Conservation (phyloP, 2,113 vertebrate species). For the Urocolius indicus region DNA sequence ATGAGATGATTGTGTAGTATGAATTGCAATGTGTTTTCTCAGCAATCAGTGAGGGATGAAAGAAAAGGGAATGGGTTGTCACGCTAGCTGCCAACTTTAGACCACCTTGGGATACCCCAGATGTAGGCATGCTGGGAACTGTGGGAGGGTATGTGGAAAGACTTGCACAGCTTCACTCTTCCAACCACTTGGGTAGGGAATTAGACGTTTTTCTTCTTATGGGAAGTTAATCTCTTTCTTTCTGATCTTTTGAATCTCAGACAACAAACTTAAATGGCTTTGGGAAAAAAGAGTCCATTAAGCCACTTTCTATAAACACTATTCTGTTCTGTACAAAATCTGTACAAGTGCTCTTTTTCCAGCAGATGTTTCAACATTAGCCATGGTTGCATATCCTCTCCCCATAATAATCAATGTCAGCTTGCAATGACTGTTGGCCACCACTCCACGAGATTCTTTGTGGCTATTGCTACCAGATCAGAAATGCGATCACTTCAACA, state of each 20-base stretch:
- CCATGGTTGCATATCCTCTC: neutral
- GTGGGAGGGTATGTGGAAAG: accelerated
- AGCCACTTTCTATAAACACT: neutral
- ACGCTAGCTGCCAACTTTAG: neutral
- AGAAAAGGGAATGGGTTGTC: neutral
- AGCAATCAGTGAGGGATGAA: neutral
- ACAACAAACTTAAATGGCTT: neutral
- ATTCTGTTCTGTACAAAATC: neutral
- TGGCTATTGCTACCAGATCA: neutral
- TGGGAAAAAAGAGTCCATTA: neutral
- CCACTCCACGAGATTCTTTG: neutral
- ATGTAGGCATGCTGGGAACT: neutral
- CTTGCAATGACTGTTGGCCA: neutral
- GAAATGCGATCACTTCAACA: constrained; percentile 14
- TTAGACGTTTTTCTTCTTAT: neutral
- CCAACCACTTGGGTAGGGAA: accelerated
- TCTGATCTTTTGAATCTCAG: neutral
- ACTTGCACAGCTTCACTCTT: accelerated
- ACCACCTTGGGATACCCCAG: neutral
- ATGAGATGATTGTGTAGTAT: neutral
- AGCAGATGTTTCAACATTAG: neutral
- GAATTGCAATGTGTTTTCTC: neutral
- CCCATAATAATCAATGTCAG: neutral
- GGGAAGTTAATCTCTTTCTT: neutral
- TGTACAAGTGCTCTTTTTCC: neutral